Evolutionary conservation across 1,140 invertebrate species (phyloP), one percentile per base, ranked within the genome.

Genomic region (Grapholita molesta): DNA sequence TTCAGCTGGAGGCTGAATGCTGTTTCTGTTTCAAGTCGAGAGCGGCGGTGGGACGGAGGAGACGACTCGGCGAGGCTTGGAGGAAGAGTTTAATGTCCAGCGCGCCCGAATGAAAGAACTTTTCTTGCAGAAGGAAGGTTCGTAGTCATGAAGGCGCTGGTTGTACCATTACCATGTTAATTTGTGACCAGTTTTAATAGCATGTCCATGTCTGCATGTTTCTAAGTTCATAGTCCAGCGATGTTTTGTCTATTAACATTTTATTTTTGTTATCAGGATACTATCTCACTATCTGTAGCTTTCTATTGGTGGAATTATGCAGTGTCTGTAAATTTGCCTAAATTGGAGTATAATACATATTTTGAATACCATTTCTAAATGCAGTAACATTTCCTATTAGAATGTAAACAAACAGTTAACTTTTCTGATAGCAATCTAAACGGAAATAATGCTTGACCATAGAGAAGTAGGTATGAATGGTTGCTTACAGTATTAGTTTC

Each of bases 91-190:
- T 92, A 96, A 98, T 84, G 91, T 94, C 52, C 97, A 98, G 89
- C 94, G 97, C 78, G 97, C 97, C 5, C 97, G 96, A 93, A 95
- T 98, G 93, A 98, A 97, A 92, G 97, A 98, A 80, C 87, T 98
- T 9, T 98, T 96, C 91, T 93, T 98, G 73, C 96, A 98, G 83
- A 98, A 98, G 94, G 97, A 98, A 95, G 95, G 96, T 97, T 93
- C 52, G 86, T 86, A 76, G 57, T 69, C 55, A 42, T 15, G 18
- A 3, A 68, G 38, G 68, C 35, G 65, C 68, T 68, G 70, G 64
- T 67, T 33, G 64, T 48, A 35, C 71, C 67, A 65, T 42, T 11
- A 4, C 66, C 30, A 30, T 61, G 23, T 25, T 61, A 30, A 30
- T 25, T 15, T 15, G 15, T 15, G 7, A 11, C n/a, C 24, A 8